Conservation (phyloP, 2,113 vertebrate genomes). For the Australoheros scitulus region DNA sequence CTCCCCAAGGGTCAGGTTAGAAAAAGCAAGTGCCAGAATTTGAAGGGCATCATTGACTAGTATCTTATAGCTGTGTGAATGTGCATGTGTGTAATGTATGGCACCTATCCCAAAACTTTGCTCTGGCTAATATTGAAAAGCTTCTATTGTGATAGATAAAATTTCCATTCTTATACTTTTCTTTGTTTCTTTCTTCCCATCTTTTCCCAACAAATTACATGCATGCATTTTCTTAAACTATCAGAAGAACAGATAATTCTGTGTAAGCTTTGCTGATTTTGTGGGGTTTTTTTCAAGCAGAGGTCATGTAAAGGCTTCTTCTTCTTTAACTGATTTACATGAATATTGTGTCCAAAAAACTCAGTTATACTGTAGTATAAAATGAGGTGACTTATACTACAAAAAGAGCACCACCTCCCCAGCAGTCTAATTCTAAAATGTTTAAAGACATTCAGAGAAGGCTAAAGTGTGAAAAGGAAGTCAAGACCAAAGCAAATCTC, state of each 20-base stretch:
- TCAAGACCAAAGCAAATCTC: neutral
- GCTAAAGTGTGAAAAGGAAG: neutral
- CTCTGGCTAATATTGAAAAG: neutral
- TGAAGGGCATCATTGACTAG: conserved; percentile 21
- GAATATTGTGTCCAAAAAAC: neutral
- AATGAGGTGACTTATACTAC: neutral
- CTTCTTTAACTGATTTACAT: neutral
- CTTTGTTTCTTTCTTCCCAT: no score
- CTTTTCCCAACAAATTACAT: no score
- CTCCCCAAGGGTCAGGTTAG: neutral
- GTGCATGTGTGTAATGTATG: neutral
- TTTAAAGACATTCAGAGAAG: neutral
- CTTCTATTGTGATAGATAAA: neutral
- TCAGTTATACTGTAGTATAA: neutral
- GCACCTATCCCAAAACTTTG: neutral
- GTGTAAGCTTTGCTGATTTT: no score
- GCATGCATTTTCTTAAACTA: no score
- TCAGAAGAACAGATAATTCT: no score
- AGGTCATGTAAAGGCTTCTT: no score
- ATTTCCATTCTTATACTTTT: neutral
- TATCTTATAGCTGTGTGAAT: conserved; percentile 10
- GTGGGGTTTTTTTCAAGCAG: no score
- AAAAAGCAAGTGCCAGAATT: conserved; percentile 30
- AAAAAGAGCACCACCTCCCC: neutral
- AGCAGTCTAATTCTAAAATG: neutral